These are phyloP conservation scores for Otis tarda DNA, from an alignment of 2,113 vertebrate species.

Conservation along the genomic window DNA sequence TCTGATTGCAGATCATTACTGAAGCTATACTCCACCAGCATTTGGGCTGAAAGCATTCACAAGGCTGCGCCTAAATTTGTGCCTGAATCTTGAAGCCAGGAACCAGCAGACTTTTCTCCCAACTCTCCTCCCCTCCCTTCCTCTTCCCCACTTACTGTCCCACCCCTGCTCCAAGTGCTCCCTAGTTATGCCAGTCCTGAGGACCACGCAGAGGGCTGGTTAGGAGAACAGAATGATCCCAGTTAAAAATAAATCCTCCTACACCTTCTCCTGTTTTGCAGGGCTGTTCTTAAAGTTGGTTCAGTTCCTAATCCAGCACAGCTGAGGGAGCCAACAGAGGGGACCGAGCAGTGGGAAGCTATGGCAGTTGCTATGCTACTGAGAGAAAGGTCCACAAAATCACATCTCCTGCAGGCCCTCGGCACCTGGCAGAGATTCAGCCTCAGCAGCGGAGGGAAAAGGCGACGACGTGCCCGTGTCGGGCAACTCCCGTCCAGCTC, in stretches of 20 bases:
- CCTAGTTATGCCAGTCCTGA: background rate
- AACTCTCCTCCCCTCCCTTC: background rate
- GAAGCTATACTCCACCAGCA: background rate
- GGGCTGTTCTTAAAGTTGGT: background rate
- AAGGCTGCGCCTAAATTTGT: background rate
- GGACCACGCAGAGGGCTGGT: background rate
- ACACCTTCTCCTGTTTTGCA: background rate
- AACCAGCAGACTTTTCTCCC: background rate
- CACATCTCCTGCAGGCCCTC: background rate
- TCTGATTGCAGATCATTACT: background rate
- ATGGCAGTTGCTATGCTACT: slow-evolving; percentile 34
- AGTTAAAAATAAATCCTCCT: slow-evolving; percentile 26
- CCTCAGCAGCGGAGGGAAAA: background rate
- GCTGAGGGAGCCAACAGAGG: background rate
- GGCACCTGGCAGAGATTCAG: background rate
- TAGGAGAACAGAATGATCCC: background rate
- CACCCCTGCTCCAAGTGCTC: background rate
- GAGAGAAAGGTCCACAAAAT: background rate
- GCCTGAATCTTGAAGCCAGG: background rate
- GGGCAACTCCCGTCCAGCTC: fast-evolving
- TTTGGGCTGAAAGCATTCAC: background rate
- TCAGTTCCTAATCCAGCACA: background rate
- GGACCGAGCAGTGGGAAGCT: background rate
- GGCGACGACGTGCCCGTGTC: fast-evolving
- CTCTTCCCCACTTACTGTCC: background rate